These are phyloP conservation scores for Cercopithecus mona DNA, from an alignment of 2,113 vertebrate species.

Conservation along the genomic window DNA sequence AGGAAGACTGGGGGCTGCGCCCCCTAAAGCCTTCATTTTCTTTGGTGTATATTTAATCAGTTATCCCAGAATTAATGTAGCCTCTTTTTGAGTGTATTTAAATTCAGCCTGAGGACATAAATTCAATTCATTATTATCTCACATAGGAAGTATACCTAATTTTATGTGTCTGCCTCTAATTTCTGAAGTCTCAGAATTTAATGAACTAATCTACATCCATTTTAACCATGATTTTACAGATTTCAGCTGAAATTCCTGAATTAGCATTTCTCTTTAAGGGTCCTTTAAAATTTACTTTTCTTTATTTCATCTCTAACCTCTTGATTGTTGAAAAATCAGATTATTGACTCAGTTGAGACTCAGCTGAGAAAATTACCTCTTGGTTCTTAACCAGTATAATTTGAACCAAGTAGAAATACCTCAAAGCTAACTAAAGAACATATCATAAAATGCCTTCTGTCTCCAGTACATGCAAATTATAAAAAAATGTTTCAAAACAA, in stretches of 20 bases:
- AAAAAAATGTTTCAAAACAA: constrained; percentile 30
- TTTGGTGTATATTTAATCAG: not conserved
- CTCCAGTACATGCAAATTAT: not conserved
- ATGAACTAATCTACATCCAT: constrained; percentile 11
- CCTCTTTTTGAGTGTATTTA: not conserved
- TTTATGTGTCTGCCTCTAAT: constrained; percentile 7
- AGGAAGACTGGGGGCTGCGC: not conserved
- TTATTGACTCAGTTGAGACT: constrained; percentile 8
- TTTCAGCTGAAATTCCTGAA: not conserved
- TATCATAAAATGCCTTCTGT: constrained; percentile 40
- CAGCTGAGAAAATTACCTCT: not conserved
- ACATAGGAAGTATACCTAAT: not conserved
- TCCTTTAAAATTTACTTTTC: constrained; percentile 4
- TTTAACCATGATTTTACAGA: constrained; percentile 31
- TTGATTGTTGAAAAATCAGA: constrained; percentile 11
- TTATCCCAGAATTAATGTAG: not conserved
- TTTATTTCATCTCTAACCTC: not conserved
- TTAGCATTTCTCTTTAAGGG: not conserved
- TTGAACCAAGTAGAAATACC: constrained; percentile 28
- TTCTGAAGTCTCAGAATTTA: constrained; percentile 49
- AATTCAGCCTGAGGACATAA: not conserved
- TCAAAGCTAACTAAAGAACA: constrained; percentile 36
- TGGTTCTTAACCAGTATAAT: constrained; percentile 28
- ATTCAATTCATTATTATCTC: not conserved
- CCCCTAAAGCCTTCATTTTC: not conserved